These are phyloP conservation scores for Argyresthia albistria DNA, from an alignment of 2,888 invertebrate genomes.

Conservation along the genomic window DNA sequence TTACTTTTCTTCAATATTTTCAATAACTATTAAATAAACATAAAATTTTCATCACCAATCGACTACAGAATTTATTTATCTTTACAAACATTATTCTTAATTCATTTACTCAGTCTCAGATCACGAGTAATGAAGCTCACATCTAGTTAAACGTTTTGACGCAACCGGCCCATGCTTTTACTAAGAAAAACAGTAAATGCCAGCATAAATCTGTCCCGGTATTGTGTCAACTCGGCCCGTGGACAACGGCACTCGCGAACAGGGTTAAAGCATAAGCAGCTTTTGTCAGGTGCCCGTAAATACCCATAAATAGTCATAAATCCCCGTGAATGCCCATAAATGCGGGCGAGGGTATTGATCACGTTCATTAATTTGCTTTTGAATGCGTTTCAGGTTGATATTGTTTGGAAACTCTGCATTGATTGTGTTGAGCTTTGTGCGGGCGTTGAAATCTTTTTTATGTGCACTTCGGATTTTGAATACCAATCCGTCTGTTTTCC, in stretches of 20 bases:
- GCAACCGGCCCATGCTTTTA: conserved; percentile 12
- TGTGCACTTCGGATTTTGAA: too few species aligned
- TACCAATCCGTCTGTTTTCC: too few species aligned
- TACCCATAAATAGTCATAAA: conserved; percentile 27
- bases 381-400: neutral
- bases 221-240: conserved; percentile 25
- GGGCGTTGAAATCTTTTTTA: too few species aligned
- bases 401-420: neutral
- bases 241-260: conserved; percentile 38
- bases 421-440: neutral
- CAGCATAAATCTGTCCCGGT: conserved; percentile 36
- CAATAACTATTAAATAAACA: too few species aligned
- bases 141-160: too few species aligned
- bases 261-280: conserved; percentile 24
- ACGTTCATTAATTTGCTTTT: conserved; percentile 29
- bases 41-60: too few species aligned
- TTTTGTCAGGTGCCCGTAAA: conserved; percentile 35
- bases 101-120: too few species aligned
- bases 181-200: conserved; percentile 47
- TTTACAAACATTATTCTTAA: too few species aligned
- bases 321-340: conserved; percentile 27
- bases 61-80: too few species aligned
- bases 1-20: too few species aligned
- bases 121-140: too few species aligned
- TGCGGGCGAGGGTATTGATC: conserved; percentile 17